Conservation (phyloP, 1,140 invertebrate species). For the Brachionus asplanchnoidis region DNA sequence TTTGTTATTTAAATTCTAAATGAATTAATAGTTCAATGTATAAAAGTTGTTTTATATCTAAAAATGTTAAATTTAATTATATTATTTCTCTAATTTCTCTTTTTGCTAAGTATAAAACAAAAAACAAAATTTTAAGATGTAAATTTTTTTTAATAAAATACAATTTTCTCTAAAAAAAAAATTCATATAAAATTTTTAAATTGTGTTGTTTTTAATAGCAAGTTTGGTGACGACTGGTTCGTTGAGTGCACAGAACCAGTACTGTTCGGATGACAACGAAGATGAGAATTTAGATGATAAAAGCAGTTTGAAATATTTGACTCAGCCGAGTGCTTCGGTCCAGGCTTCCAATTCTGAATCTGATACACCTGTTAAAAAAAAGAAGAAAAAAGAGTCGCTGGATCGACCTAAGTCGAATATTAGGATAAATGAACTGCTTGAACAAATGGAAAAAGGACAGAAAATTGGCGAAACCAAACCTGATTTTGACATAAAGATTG, state of each 20-base stretch:
- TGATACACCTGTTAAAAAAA: background rate
- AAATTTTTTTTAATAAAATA: too few species aligned
- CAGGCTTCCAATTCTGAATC: background rate
- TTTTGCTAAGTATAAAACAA: too few species aligned
- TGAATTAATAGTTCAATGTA: too few species aligned
- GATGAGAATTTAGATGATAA: background rate
- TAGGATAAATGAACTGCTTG: conserved; percentile 25
- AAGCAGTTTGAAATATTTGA: background rate
- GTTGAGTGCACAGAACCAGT: background rate
- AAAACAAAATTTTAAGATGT: too few species aligned
- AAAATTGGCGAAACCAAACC: background rate
- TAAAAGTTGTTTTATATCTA: too few species aligned
- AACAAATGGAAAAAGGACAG: conserved; percentile 26
- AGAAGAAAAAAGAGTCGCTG: background rate
- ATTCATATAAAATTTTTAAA: background rate
- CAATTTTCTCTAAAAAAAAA: too few species aligned
- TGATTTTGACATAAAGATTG: background rate
- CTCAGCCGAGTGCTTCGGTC: background rate
- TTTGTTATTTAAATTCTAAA: too few species aligned
- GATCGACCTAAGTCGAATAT: background rate
- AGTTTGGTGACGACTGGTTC: conserved; percentile 7
- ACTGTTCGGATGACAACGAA: conserved; percentile 1
- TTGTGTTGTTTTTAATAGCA: background rate
- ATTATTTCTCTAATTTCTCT: too few species aligned
- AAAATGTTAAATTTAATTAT: too few species aligned